Conservation (phyloP, 1,140 invertebrate species). For the Antheraea pernyi region DNA sequence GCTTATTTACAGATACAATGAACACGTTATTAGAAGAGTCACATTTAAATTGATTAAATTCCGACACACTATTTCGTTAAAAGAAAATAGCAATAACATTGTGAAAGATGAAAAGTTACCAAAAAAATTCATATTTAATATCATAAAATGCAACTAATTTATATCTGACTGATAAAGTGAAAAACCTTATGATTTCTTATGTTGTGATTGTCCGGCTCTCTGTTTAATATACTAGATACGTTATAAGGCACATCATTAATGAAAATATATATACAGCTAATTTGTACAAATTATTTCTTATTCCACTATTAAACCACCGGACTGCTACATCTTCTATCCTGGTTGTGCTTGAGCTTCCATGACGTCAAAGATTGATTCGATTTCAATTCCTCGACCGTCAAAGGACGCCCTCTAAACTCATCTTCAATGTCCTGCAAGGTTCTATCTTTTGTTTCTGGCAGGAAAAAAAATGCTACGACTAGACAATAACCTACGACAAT, state of each 20-base stretch:
- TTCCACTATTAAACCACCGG: slow-evolving; percentile 36
- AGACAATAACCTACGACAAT: slow-evolving; percentile 34
- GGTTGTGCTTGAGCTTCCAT: slow-evolving; percentile 34
- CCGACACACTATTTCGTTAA: too few relatives aligned
- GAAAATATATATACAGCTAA: not conserved
- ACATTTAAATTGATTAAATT: too few relatives aligned
- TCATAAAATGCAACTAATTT: not conserved
- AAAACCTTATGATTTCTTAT: too few relatives aligned
- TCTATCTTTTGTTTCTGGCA: slow-evolving; percentile 54
- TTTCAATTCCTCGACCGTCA: slow-evolving; percentile 46
- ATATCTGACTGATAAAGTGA: not conserved
- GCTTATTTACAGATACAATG: too few relatives aligned
- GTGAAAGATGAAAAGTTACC: not conserved
- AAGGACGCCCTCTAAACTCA: slow-evolving; percentile 46
- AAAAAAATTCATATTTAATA: not conserved
- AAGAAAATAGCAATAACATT: too few relatives aligned
- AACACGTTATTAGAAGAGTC: too few relatives aligned
- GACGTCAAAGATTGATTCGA: slow-evolving; percentile 49
- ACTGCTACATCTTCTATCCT: slow-evolving; percentile 56
- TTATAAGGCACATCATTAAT: not conserved
- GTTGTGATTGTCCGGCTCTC: too few relatives aligned
- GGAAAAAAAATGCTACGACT: slow-evolving; percentile 29
- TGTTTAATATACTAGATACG: too few relatives aligned
- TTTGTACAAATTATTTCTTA: slow-evolving; percentile 3
- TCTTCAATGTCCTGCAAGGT: slow-evolving; percentile 54